phyloP scores from a whole-genome alignment of 1,140 invertebrate genomes.

The Zaprionus gabonicus region DNA sequence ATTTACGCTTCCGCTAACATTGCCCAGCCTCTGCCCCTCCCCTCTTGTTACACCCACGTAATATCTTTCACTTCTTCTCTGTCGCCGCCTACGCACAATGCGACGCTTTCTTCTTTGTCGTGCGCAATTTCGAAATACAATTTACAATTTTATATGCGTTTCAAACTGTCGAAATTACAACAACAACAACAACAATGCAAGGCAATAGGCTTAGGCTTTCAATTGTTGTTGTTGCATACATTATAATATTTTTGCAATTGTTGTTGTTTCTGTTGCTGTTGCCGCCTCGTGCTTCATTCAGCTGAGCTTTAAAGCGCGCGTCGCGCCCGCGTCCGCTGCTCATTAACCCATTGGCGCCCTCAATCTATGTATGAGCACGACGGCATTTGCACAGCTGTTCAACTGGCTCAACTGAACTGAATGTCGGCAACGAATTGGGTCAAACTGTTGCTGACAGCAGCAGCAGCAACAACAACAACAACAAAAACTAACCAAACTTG shows the following conservation, averaged over 20 bases:
- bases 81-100: slow-evolving; percentile 27
- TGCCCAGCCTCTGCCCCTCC: background rate
- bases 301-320: slow-evolving; percentile 22
- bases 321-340: slow-evolving; percentile 7
- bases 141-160: slow-evolving; percentile 23
- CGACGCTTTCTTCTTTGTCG: slow-evolving; percentile 51
- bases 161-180: slow-evolving; percentile 52
- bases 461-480: slow-evolving; percentile 19
- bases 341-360: slow-evolving; percentile 47
- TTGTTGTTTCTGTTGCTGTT: slow-evolving; percentile 15
- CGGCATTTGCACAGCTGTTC: slow-evolving; percentile 69
- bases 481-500: slow-evolving; percentile 71
- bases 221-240: slow-evolving; percentile 34
- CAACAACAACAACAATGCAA: background rate
- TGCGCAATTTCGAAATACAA: slow-evolving; percentile 57
- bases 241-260: slow-evolving; percentile 41
- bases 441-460: slow-evolving; percentile 62
- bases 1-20: slow-evolving; percentile 64
- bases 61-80: slow-evolving; percentile 11
- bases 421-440: slow-evolving; percentile 66
- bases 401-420: slow-evolving; percentile 45
- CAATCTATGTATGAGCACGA: slow-evolving; percentile 14
- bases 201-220: slow-evolving; percentile 62
- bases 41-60: background rate
- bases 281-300: slow-evolving; percentile 5